Evolutionary conservation across 2,888 invertebrate species (phyloP).

Genomic region (Iphiclides podalirius): DNA sequence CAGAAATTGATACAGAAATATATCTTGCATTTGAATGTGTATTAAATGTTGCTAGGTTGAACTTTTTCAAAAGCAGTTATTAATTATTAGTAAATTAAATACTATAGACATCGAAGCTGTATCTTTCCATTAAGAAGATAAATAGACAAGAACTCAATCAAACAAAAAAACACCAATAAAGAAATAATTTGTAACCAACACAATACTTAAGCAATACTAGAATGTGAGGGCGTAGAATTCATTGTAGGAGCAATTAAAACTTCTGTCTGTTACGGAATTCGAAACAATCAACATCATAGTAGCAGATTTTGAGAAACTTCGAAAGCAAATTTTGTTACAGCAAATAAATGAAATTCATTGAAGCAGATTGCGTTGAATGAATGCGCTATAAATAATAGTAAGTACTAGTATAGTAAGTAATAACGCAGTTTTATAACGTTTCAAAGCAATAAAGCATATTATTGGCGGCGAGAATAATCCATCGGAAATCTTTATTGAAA

Average conservation of each 20-base stretch:
- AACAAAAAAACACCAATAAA: neutral
- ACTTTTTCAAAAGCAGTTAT: too few species aligned
- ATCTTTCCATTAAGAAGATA: too few species aligned
- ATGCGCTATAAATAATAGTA: neutral
- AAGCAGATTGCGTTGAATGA: too few species aligned
- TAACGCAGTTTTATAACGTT: neutral
- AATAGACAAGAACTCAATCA: too few species aligned
- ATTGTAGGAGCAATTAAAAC: neutral
- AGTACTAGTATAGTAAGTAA: too few species aligned
- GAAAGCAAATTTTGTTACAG: neutral
- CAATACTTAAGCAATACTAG: neutral
- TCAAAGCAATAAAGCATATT: neutral
- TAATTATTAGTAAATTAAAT: too few species aligned
- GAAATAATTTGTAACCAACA: neutral
- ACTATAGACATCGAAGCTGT: too few species aligned
- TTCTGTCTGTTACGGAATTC: neutral
- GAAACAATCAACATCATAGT: neutral
- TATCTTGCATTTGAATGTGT: too few species aligned
- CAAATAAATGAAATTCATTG: neutral
- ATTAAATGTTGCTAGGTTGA: too few species aligned
- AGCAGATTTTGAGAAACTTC: neutral
- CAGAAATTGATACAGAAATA: too few species aligned
- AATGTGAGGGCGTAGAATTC: neutral
- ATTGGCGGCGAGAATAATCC: slow-evolving; percentile 16
- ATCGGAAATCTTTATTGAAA: slow-evolving; percentile 9